Evolutionary conservation across 30 jellyfish, hydroid and myxozoan genomes (phyloP).

Genomic region (Pelagia noctiluca): DNA sequence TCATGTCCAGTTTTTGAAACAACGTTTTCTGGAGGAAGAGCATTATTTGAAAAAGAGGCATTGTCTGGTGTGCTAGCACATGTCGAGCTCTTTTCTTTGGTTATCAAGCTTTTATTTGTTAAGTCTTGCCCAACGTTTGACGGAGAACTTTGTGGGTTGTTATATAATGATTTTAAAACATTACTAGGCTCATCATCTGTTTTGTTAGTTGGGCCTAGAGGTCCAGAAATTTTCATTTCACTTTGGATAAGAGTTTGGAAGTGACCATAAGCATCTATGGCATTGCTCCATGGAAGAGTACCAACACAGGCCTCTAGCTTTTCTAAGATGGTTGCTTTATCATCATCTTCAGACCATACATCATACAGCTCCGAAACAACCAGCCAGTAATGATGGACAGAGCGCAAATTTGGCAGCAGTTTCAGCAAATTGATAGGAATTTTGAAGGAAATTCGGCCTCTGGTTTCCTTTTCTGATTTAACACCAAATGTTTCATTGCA

Average conservation of each 20-base stretch:
- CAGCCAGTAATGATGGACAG: conserved; percentile 94
- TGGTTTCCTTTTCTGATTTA: conserved; percentile 55
- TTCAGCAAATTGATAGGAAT: conserved; percentile 15
- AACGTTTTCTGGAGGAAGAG: too few species aligned
- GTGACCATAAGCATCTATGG: conserved; percentile 56
- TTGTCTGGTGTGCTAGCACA: too few species aligned
- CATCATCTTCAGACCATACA: conserved; percentile 22
- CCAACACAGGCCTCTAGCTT: conserved; percentile 44
- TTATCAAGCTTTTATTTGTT: too few species aligned
- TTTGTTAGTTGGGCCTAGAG: neutral
- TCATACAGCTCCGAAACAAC: conserved; percentile 60
- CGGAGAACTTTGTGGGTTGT: too few species aligned
- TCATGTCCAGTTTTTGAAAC: too few species aligned
- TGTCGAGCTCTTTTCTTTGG: too few species aligned
- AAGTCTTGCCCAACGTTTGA: too few species aligned
- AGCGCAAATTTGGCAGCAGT: conserved; percentile 68
- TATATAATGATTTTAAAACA: too few species aligned
- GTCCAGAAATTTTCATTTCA: neutral
- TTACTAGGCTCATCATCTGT: neutral
- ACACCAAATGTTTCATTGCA: conserved; percentile 63
- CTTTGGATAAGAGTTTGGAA: conserved; percentile 60
- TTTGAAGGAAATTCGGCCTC: conserved; percentile 80
- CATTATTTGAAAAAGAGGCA: too few species aligned
- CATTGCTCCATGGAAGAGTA: conserved; percentile 56
- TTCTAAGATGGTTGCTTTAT: conserved; percentile 60